Evolutionary conservation across 2,888 invertebrate species (phyloP), one percentile per base, ranked within the genome.

Genomic region (Pheosia tremula): DNA sequence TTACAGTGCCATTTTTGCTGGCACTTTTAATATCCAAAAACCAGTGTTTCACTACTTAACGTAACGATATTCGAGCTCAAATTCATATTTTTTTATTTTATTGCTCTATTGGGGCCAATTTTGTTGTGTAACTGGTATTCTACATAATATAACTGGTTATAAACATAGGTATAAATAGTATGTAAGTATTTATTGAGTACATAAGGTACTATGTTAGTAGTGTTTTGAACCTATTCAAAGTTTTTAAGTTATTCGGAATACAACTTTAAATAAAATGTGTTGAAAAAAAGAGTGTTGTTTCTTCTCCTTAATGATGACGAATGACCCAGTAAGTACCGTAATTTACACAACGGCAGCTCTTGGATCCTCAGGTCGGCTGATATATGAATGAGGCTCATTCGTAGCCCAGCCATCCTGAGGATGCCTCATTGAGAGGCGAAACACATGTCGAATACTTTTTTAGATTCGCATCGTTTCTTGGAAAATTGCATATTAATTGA

Each of bases 171-270:
- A 47, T 43, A 9, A 79, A 71, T 91, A 91, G 88, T 70, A 64
- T 70, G 61, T 93, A 93, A 92, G 91, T 93, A 93, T 93, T 93
- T 93, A 93, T 93, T 93, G 85, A 89, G 84, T 88, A 91, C 83
- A 82, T 80, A 70, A 82, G 75, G 77, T 79, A 81, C 68, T 80
- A 78, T 82, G 76, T 90, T 87, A 83, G 86, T 88, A 90, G 87
- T 80, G 83, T 90, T 92, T 89, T 88, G 81, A 85, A 89, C 86
- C 82, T 91, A 89, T 90, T 86, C 81, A 87, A 89, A 88, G 88
- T 91, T 91, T 90, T 88, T 93, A 91, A 93, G 88, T 93, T 93
- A 92, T 93, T 93, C 81, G 82, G 83, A 89, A 88, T 85, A 90
- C 84, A 86, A 85, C 86, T 88, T 90, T 89, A 88, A 90, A 86